Evolutionary conservation across 2,888 invertebrate species (phyloP).

Genomic region (Cantharis lateralis): DNA sequence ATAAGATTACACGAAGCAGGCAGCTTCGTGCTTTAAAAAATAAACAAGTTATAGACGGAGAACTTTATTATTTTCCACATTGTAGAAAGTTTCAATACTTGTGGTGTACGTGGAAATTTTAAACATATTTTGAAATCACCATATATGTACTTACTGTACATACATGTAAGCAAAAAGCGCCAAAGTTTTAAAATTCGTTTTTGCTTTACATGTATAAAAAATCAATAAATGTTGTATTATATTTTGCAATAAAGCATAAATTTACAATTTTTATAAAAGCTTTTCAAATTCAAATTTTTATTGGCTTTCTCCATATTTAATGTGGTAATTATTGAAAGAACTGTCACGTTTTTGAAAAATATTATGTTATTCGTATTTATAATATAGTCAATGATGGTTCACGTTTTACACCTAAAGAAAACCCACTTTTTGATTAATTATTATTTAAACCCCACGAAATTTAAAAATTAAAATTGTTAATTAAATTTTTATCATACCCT

Average conservation of each 20-base stretch:
- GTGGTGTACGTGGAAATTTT: not conserved
- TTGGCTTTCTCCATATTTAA: not conserved
- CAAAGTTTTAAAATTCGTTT: not conserved
- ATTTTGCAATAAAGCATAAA: not conserved
- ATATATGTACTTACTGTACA: not conserved
- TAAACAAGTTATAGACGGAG: constrained; percentile 27
- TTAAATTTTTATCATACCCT: not conserved
- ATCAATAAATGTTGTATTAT: not conserved
- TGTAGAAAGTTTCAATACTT: not conserved
- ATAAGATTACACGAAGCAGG: constrained; percentile 49
- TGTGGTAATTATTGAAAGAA: not conserved
- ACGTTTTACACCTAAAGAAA: not conserved
- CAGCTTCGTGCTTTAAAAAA: constrained; percentile 27
- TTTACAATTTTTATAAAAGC: not conserved
- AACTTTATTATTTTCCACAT: constrained; percentile 18
- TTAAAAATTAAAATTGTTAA: not conserved
- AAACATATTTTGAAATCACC: not conserved
- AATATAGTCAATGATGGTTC: not conserved
- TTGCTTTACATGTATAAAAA: not conserved
- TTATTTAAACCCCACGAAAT: not conserved
- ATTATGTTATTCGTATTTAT: not conserved
- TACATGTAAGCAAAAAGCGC: not conserved
- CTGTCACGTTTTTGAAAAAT: not conserved
- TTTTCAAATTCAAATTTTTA: not conserved
- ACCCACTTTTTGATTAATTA: not conserved